Percentiles rank a stretch among this genome's conserved stretches.
Evolutionary conservation across 1,140 invertebrate species (phyloP).

Genomic region (Sipha flava): DNA sequence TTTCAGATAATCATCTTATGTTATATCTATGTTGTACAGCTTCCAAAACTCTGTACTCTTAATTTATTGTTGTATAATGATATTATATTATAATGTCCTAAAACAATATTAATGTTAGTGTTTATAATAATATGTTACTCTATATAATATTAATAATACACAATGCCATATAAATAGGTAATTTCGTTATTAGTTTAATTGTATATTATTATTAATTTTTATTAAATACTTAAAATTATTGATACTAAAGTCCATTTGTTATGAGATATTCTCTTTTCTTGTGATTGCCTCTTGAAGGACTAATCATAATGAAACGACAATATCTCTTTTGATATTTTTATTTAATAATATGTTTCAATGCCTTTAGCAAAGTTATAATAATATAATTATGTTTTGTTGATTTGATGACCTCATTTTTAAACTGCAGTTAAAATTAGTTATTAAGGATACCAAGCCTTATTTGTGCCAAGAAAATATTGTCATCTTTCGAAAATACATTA

Average conservation of each 20-base stretch:
- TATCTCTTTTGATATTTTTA: slow-evolving; percentile 11
- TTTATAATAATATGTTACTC: background rate
- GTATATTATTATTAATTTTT: slow-evolving; percentile 22
- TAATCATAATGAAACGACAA: slow-evolving; percentile 30
- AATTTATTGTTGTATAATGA: slow-evolving; percentile 26
- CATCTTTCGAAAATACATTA: background rate
- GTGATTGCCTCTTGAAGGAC: background rate
- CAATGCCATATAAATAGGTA: slow-evolving; percentile 26
- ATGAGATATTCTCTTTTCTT: slow-evolving; percentile 30
- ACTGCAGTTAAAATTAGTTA: slow-evolving; percentile 3
- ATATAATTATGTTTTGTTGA: background rate
- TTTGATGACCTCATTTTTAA: background rate
- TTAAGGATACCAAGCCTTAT: slow-evolving; percentile 25
- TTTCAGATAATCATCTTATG: slow-evolving; percentile 5
- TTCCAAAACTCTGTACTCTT: slow-evolving; percentile 29
- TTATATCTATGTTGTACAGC: slow-evolving; percentile 25
- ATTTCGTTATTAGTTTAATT: slow-evolving; percentile 31
- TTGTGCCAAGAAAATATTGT: slow-evolving; percentile 24
- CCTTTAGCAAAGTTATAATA: background rate
- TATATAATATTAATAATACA: slow-evolving; percentile 4
- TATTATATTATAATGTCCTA: slow-evolving; percentile 6
- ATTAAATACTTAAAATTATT: background rate
- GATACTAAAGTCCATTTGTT: background rate
- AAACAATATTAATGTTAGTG: background rate
- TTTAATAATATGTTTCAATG: background rate